Percentiles rank a stretch among this genome's conserved stretches.
Evolutionary conservation across 2,888 invertebrate genomes (phyloP).

Genomic region (Brassicogethes aeneus): DNA sequence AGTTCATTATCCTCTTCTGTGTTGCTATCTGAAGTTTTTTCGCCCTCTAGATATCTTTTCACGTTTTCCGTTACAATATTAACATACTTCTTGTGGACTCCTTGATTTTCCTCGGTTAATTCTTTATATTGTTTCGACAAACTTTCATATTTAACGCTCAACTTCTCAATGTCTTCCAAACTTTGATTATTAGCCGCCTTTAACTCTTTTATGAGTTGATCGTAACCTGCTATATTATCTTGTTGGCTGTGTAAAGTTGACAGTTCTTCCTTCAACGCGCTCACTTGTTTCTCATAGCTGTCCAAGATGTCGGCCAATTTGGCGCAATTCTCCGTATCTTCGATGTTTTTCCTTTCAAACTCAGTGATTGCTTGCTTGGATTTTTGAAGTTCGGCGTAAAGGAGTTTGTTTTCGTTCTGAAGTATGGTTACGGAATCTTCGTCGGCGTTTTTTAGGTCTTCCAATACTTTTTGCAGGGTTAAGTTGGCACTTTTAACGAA

Average conservation of each 20-base stretch:
- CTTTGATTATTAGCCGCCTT: not conserved
- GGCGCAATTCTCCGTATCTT: slow-evolving; percentile 22
- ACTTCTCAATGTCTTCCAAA: slow-evolving; percentile 16
- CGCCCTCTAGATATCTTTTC: slow-evolving; percentile 24
- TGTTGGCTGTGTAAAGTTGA: slow-evolving; percentile 1
- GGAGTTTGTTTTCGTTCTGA: slow-evolving; percentile 27
- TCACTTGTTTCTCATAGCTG: slow-evolving; percentile 26
- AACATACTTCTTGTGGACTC: slow-evolving; percentile 26
- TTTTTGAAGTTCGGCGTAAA: slow-evolving; percentile 26
- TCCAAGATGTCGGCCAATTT: slow-evolving; percentile 24
- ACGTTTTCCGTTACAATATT: slow-evolving; percentile 27
- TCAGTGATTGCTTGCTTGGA: slow-evolving; percentile 16
- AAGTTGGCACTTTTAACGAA: slow-evolving; percentile 21
- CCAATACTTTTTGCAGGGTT: slow-evolving; percentile 20
- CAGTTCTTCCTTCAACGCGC: slow-evolving; percentile 32
- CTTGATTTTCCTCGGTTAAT: slow-evolving; percentile 9
- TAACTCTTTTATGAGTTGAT: slow-evolving; percentile 3
- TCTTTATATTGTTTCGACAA: slow-evolving; percentile 5
- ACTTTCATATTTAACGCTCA: slow-evolving; percentile 11
- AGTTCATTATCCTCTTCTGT: slow-evolving; percentile 23
- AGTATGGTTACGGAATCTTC: slow-evolving; percentile 24
- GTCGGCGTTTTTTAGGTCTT: slow-evolving; percentile 29
- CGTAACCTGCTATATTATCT: not conserved
- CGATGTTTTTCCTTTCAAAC: slow-evolving; percentile 21
- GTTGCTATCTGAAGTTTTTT: slow-evolving; percentile 16